Evolutionary conservation across 2,888 invertebrate species (phyloP).

Genomic region (Dioctria rufipes): DNA sequence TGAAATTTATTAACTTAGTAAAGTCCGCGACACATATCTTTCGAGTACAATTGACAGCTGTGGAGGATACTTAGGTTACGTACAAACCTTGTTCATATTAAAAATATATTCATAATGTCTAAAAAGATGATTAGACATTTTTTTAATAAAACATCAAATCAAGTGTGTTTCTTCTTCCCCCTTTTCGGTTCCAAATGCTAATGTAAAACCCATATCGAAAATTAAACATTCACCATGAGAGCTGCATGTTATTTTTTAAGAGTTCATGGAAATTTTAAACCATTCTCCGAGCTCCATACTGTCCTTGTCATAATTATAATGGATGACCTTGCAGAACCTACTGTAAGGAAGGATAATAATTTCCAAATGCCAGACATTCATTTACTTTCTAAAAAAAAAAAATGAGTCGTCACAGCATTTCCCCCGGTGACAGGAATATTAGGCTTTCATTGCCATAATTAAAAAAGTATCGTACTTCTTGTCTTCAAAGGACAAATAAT

Average conservation of each 20-base stretch:
- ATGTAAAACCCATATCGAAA: too few species aligned
- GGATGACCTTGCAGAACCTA: conserved; percentile 9
- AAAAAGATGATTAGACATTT: too few species aligned
- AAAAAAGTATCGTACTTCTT: conserved; percentile 6
- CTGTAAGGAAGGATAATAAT: conserved; percentile 22
- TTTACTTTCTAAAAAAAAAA: background rate
- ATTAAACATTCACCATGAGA: too few species aligned
- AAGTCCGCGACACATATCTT: too few species aligned
- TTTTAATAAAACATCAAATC: too few species aligned
- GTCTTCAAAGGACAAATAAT: conserved; percentile 15
- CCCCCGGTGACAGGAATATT: background rate
- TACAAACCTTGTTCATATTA: too few species aligned
- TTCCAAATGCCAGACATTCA: conserved; percentile 28
- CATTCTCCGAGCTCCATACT: background rate
- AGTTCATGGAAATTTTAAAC: background rate
- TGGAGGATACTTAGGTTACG: too few species aligned
- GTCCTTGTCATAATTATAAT: conserved; percentile 19
- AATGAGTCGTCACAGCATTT: background rate
- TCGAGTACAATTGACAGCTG: too few species aligned
- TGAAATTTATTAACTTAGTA: too few species aligned
- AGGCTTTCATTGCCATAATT: conserved; percentile 18
- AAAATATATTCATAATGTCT: too few species aligned
- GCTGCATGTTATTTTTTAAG: background rate
- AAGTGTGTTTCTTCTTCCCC: too few species aligned
- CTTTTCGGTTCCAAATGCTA: too few species aligned